Evolutionary conservation across 2,888 invertebrate species (phyloP).

Genomic region (Unio delphinus): DNA sequence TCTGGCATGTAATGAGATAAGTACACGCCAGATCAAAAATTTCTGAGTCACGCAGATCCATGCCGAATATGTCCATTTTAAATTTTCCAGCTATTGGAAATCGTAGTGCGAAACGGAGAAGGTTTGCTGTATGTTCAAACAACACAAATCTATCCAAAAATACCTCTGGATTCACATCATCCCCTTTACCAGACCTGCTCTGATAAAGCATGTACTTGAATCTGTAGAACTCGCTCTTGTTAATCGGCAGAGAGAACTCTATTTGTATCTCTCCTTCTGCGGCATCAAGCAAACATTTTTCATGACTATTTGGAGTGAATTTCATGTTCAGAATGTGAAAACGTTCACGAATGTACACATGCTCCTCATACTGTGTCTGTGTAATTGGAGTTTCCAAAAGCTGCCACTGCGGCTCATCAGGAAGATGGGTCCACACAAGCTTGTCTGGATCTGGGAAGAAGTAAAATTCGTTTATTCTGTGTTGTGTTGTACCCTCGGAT

Average conservation of each 20-base stretch:
- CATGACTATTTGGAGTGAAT: slow-evolving; percentile 44
- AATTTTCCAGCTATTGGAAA: slow-evolving; percentile 63
- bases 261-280: slow-evolving; percentile 61
- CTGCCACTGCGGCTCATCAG: slow-evolving; percentile 66
- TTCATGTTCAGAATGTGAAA: slow-evolving; percentile 61
- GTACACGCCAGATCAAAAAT: slow-evolving; percentile 65
- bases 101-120: slow-evolving; percentile 50
- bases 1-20: slow-evolving; percentile 62
- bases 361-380: slow-evolving; percentile 55
- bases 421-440: slow-evolving; percentile 66
- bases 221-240: slow-evolving; percentile 48
- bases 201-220: slow-evolving; percentile 66
- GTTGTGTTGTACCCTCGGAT: slow-evolving; percentile 60
- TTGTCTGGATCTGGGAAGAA: slow-evolving; percentile 67
- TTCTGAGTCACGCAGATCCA: slow-evolving; percentile 55
- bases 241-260: slow-evolving; percentile 51
- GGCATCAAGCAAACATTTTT: slow-evolving; percentile 49
- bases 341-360: slow-evolving; percentile 64
- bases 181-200: slow-evolving; percentile 25
- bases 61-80: slow-evolving; percentile 67
- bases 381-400: slow-evolving; percentile 55
- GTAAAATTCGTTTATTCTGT: slow-evolving; percentile 68
- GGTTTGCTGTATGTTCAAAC: slow-evolving; percentile 58
- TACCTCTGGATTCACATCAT: slow-evolving; percentile 30
- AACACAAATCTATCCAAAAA: slow-evolving; percentile 64